A percentile compares a stretch with the other conserved stretches of the same genome.
phyloP scores from a whole-genome alignment of 1,140 invertebrate species.

The Ips nitidus region DNA sequence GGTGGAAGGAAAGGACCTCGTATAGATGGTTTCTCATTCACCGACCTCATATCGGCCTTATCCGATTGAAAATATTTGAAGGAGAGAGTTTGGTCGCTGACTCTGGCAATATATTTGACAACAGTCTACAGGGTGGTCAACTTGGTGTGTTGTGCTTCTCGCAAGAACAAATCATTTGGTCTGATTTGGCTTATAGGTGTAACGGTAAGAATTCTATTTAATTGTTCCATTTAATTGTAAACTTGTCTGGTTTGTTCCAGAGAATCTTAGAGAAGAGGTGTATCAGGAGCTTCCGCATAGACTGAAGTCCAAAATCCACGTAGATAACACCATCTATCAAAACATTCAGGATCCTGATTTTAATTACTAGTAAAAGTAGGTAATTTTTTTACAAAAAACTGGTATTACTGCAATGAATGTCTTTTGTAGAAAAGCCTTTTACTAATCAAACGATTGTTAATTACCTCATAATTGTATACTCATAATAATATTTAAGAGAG shows the following conservation, averaged over 20 bases:
- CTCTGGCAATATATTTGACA: constrained; percentile 91
- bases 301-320: constrained; percentile 66
- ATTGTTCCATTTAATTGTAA: neutral
- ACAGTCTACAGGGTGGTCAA: constrained; percentile 82
- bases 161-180: constrained; percentile 97
- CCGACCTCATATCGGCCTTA: constrained; percentile 87
- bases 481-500: no score
- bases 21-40: constrained; percentile 94
- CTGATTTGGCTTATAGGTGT: constrained; percentile 91
- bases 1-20: constrained; percentile 90
- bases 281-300: constrained; percentile 75
- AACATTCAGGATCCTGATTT: constrained; percentile 21
- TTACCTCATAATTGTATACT: no score
- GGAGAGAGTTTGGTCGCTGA: constrained; percentile 85
- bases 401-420: no score
- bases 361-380: neutral
- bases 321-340: constrained; percentile 56
- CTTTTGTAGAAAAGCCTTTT: no score
- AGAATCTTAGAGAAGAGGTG: constrained; percentile 77
- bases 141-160: constrained; percentile 96
- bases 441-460: no score
- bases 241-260: constrained; percentile 57
- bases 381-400: no score
- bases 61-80: constrained; percentile 85
- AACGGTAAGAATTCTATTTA: constrained; percentile 73